Evolutionary conservation across 92 coral and sea anemone genomes (phyloP), one percentile per base, ranked within the genome.

Genomic region (Desmophyllum pertusum): DNA sequence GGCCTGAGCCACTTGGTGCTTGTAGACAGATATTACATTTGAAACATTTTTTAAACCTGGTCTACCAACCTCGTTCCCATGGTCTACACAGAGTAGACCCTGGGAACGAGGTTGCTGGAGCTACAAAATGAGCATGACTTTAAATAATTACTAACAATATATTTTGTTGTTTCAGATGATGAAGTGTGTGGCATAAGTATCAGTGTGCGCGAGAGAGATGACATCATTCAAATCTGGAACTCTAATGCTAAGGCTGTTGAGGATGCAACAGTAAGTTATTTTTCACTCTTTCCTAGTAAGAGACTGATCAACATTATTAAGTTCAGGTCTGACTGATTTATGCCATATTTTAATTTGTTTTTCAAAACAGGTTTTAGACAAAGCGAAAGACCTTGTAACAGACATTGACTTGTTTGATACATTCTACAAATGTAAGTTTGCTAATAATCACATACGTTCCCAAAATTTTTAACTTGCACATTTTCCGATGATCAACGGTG

Each of bases 171-270:
- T 19, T 0, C 77, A 96, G 99, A 93, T 77, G 99, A 96, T 87
- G 95, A 96, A 81, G 93, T 96, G 25, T 95, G 98, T 75, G 99
- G 99, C 1, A 83, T 96, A 18, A 96, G 99, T 78, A 89, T 96
- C 7, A 94, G 98, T 75, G 90, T 96, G 66, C 95, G 99, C n/a
- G 99, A 96, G 55, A 92, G 99, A 83, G 99, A 96, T 80, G 99
- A 96, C 70, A 92, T 96, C 27, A 75, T 96, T 17, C 99, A 96
- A 75, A 87, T 96, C 59, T 96, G 99, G 99, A 94, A 96, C 77
- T 83, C 99, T 38, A 87, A 92, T 85, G 99, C 99, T 2, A 23
- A 77, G 4, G 84, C 50, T 33, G 88, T 68, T 8, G 71, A 88
- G 21, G 88, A 91, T 37, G 94, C 98, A 40, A 86, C 78, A 79